Evolutionary conservation across 2,888 invertebrate species (phyloP).

Genomic region (Oscheius myriophilus): DNA sequence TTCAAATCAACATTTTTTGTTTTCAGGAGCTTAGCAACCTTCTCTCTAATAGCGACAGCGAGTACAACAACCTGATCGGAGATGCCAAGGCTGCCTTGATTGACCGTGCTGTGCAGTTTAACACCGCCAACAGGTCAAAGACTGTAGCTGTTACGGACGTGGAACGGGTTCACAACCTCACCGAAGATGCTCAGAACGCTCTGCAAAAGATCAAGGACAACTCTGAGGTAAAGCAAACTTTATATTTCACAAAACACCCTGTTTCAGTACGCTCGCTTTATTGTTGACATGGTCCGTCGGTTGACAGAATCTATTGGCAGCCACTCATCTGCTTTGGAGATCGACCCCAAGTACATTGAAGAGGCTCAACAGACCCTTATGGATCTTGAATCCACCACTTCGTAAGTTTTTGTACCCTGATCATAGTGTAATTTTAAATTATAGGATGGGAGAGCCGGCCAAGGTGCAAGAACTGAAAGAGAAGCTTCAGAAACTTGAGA

Average conservation of each 20-base stretch:
- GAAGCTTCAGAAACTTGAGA: slow-evolving; percentile 3
- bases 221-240: slow-evolving; percentile 14
- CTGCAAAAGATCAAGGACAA: slow-evolving; percentile 47
- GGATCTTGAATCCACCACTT: slow-evolving; percentile 41
- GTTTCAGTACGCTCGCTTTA: slow-evolving; percentile 18
- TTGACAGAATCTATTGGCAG: slow-evolving; percentile 45
- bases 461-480: slow-evolving; percentile 4
- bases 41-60: slow-evolving; percentile 24
- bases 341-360: slow-evolving; percentile 41
- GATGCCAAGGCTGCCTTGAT: slow-evolving; percentile 23
- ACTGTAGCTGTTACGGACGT: slow-evolving; percentile 21
- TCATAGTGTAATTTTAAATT: neutral
- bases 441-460: slow-evolving; percentile 9
- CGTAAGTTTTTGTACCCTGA: slow-evolving; percentile 18
- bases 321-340: slow-evolving; percentile 43
- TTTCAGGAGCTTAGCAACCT: slow-evolving; percentile 8
- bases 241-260: neutral
- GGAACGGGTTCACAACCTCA: slow-evolving; percentile 46
- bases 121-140: slow-evolving; percentile 37
- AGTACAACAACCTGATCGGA: slow-evolving; percentile 30
- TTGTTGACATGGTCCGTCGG: slow-evolving; percentile 24
- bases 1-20: neutral
- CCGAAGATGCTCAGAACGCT: slow-evolving; percentile 48
- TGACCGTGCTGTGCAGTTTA: slow-evolving; percentile 19
- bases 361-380: slow-evolving; percentile 44